These are phyloP conservation scores for Chrysotoxum bicinctum DNA, from an alignment of 2,888 invertebrate species.

Conservation along the genomic window DNA sequence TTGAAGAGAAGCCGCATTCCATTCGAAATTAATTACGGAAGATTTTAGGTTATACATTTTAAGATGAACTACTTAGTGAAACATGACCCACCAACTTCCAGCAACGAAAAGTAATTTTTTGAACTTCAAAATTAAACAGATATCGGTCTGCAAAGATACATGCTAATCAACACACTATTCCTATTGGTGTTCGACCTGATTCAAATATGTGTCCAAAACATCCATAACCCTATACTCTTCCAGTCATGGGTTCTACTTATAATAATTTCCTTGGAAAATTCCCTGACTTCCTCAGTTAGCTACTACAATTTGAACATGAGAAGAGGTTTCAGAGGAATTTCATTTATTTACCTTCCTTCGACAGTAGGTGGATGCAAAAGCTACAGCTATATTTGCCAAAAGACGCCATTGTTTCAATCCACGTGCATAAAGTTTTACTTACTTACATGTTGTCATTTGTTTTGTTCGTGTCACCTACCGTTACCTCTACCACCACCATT, in stretches of 20 bases:
- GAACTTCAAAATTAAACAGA: too few species aligned
- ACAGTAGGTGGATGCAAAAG: slow-evolving; percentile 31
- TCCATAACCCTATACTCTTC: slow-evolving; percentile 52
- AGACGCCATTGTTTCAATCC: slow-evolving; percentile 62
- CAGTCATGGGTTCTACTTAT: slow-evolving; percentile 24
- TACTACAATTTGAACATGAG: not conserved
- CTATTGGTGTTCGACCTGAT: slow-evolving; percentile 7
- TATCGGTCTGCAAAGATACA: too few species aligned
- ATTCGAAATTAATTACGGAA: too few species aligned
- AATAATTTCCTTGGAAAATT: slow-evolving; percentile 36
- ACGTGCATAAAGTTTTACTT: slow-evolving; percentile 68
- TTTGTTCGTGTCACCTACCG: slow-evolving; percentile 56
- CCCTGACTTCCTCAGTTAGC: not conserved
- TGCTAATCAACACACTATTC: too few species aligned
- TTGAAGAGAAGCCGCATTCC: too few species aligned
- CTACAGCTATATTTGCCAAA: slow-evolving; percentile 35
- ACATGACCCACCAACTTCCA: too few species aligned
- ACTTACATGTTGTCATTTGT: slow-evolving; percentile 71
- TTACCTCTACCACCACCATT: slow-evolving; percentile 21
- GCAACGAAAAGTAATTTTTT: too few species aligned
- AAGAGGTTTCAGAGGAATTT: slow-evolving; percentile 3
- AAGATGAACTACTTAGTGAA: too few species aligned
- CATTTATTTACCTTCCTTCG: slow-evolving; percentile 33
- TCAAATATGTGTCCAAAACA: slow-evolving; percentile 31
- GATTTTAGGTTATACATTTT: too few species aligned